Percentiles rank a stretch among this genome's conserved stretches.
Conservation (phyloP, 2,888 invertebrate species). For the Scaptomyza reducta region DNA sequence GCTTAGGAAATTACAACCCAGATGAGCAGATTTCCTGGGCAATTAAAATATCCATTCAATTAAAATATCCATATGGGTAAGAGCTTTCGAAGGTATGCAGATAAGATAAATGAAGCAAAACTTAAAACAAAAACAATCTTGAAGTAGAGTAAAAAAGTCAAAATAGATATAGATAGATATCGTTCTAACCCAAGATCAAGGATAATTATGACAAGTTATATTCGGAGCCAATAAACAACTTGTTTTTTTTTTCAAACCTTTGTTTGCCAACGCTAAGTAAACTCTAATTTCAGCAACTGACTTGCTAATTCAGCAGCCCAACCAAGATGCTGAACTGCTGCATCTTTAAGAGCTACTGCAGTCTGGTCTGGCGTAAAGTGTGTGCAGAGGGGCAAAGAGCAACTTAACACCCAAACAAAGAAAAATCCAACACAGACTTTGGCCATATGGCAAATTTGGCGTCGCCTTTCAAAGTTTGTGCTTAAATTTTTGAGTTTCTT, state of each 20-base stretch:
- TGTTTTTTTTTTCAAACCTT: no score
- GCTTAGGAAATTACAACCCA: constrained; percentile 44
- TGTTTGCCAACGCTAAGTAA: no score
- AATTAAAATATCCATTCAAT: constrained; percentile 34
- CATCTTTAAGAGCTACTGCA: constrained; percentile 43
- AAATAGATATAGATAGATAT: no score
- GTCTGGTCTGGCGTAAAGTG: neutral
- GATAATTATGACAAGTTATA: no score
- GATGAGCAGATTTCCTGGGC: constrained; percentile 43
- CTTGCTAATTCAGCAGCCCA: neutral
- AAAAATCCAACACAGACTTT: constrained; percentile 47
- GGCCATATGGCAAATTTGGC: constrained; percentile 64
- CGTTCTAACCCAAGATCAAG: no score
- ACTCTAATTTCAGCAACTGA: no score
- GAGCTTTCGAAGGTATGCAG: constrained; percentile 7
- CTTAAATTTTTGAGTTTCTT: constrained; percentile 53
- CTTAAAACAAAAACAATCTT: no score
- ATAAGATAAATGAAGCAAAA: neutral
- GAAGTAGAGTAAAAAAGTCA: no score
- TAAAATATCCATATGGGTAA: constrained; percentile 3
- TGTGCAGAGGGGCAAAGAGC: constrained; percentile 3
- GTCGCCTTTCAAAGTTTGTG: constrained; percentile 46
- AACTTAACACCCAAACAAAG: constrained; percentile 41
- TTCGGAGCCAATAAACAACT: no score
- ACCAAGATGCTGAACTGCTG: constrained; percentile 19